Evolutionary conservation across 2,797 vertebrate species (phyloP), one percentile per base, ranked within the genome.

Genomic region (Enteromius thamalakanensis): DNA sequence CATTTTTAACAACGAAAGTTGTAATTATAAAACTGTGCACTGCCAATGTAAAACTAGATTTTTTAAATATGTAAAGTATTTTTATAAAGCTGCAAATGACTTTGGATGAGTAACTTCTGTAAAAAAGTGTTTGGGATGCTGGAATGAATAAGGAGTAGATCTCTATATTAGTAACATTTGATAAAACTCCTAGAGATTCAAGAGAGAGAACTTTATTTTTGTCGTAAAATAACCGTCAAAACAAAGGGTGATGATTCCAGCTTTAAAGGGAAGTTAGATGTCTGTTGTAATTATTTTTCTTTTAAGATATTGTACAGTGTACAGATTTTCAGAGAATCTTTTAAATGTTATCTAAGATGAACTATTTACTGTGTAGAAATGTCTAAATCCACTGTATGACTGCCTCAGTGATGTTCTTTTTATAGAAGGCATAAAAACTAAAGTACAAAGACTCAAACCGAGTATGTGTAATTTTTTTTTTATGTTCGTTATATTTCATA

Each of bases 401-500:
- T 96, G 97, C 97, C 96, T 98, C 96, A 95, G 95, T 94, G 88
- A 95, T 96, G 96, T 96, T 96, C 94, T 95, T 96, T 97, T 96
- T 96, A 96, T 96, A 96, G 95, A 95, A 96, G 94, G 94, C 90
- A 81, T 96, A 95, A 96, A 95, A 96, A 93, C 55, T 21, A 94
- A 84, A 76, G 94, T 93, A 93, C 95, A 95, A 89, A 95, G 87
- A 89, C 90, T 90, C 87, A 89, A 90, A 62, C 86, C 75, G 91
- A 93, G 90, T 95, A 90, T 92, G 93, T 95, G 90, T 92, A 85
- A 21, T 93, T 92, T 93, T 42, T 92, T 68, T 7, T 72, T 32
- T 77, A 26, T 60, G n/a, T 60, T 60, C 4, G 9, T n/a, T 29
- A 6, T 42, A 34, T 58, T 85, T 79, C 8, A 65, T 9, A 26